A percentile compares a stretch with the other conserved stretches of the same genome.
These are phyloP conservation scores for Matsumyia berberina DNA, from an alignment of 2,888 invertebrate species.

Conservation along the genomic window DNA sequence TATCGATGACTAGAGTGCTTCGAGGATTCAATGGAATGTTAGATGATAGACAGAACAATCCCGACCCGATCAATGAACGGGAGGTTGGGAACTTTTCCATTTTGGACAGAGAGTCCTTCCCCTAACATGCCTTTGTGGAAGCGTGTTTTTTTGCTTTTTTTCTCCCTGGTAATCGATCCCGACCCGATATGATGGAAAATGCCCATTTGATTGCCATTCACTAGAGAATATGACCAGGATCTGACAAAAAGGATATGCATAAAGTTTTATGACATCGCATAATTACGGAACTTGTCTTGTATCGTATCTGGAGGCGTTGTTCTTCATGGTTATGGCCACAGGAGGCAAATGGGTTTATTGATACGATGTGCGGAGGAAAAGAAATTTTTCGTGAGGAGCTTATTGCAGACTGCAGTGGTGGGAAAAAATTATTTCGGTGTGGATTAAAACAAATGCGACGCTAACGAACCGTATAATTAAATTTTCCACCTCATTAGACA, in stretches of 20 bases:
- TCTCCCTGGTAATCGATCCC: constrained; percentile 17
- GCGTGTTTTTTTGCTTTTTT: not conserved
- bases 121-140: not conserved
- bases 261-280: constrained; percentile 61
- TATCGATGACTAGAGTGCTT: constrained; percentile 59
- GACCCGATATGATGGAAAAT: constrained; percentile 35
- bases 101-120: not conserved
- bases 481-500: constrained; percentile 73
- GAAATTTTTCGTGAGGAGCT: constrained; percentile 3
- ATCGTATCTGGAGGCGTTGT: constrained; percentile 14
- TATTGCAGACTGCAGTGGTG: constrained; percentile 36
- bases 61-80: constrained; percentile 38
- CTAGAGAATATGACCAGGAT: constrained; percentile 33
- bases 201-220: constrained; percentile 54
- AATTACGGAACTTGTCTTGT: constrained; percentile 43
- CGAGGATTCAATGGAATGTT: constrained; percentile 48
- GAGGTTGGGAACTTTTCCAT: constrained; percentile 12
- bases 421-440: constrained; percentile 56
- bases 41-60: constrained; percentile 45
- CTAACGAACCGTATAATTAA: constrained; percentile 75
- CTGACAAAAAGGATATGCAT: constrained; percentile 50
- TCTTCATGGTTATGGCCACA: constrained; percentile 27
- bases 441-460: constrained; percentile 63
- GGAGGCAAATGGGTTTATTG: constrained; percentile 35
- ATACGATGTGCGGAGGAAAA: constrained; percentile 11